These are phyloP conservation scores for Pandemis corylana DNA, from an alignment of 2,888 invertebrate genomes.

Conservation along the genomic window DNA sequence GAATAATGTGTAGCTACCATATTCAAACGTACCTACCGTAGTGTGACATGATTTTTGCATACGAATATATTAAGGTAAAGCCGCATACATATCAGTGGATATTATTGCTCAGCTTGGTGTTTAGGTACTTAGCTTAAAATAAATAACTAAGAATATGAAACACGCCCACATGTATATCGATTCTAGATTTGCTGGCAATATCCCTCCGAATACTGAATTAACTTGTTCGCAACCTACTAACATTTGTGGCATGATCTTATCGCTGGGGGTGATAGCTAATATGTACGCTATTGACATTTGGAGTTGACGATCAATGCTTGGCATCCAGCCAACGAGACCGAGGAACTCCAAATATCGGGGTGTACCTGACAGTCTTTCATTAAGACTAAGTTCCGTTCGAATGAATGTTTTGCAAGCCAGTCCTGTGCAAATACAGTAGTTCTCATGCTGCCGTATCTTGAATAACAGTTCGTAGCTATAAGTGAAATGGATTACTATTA, in stretches of 20 bases:
- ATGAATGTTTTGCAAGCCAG: constrained; percentile 4
- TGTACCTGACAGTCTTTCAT: constrained; percentile 35
- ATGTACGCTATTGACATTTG: constrained; percentile 66
- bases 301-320: constrained; percentile 68
- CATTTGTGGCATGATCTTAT: constrained; percentile 45
- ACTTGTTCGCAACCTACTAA: constrained; percentile 46
- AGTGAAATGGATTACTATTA: no score
- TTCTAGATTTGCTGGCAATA: constrained; percentile 5
- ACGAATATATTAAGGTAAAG: no score
- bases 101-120: no score
- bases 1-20: neutral
- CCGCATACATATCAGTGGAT: no score
- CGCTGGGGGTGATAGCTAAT: constrained; percentile 31
- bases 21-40: neutral
- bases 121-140: neutral
- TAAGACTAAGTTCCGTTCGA: constrained; percentile 14
- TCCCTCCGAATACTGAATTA: constrained; percentile 31
- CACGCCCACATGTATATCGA: constrained; percentile 2
- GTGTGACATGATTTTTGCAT: no score
- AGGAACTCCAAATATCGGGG: constrained; percentile 34
- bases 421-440: neutral
- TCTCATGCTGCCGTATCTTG: no score
- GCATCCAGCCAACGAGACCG: constrained; percentile 59
- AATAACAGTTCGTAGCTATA: no score
- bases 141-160: neutral